phyloP scores from a whole-genome alignment of 2,113 vertebrate genomes.

The Erpornis zantholeuca region DNA sequence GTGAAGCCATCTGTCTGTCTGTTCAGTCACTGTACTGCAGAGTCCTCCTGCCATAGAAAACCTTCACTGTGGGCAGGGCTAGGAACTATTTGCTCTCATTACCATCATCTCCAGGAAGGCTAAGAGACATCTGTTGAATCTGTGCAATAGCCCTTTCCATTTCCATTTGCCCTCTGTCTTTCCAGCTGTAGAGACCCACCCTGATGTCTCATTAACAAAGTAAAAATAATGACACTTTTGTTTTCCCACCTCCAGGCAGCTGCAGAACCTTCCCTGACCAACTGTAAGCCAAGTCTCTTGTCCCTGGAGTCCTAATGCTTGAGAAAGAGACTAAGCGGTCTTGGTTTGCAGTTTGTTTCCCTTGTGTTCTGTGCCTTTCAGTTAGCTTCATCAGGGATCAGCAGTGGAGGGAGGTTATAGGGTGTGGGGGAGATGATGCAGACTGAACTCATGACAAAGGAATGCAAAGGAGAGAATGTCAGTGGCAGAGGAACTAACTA shows the following conservation, averaged over 20 bases:
- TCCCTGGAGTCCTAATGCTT: background rate
- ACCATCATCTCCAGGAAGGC: background rate
- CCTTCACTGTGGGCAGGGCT: background rate
- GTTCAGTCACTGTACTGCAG: background rate
- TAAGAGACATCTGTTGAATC: background rate
- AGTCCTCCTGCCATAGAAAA: background rate
- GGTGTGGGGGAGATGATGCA: background rate
- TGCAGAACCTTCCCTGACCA: background rate
- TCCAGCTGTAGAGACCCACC: constrained; percentile 5
- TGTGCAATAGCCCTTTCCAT: background rate
- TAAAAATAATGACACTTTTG: background rate
- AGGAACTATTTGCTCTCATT: background rate
- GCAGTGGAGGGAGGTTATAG: background rate
- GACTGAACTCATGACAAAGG: background rate
- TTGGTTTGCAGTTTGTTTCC: background rate
- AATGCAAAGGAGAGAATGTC: background rate
- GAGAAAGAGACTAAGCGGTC: background rate
- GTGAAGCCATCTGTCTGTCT: background rate
- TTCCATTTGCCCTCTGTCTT: constrained; percentile 15
- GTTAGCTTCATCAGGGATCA: background rate
- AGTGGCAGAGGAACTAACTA: background rate
- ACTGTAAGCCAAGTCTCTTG: background rate
- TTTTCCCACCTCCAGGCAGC: constrained; percentile 28
- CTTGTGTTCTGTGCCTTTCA: background rate
- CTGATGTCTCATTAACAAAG: background rate